Evolutionary conservation across 2,797 vertebrate species (phyloP).

Genomic region (Brachyrhaphis roseni): DNA sequence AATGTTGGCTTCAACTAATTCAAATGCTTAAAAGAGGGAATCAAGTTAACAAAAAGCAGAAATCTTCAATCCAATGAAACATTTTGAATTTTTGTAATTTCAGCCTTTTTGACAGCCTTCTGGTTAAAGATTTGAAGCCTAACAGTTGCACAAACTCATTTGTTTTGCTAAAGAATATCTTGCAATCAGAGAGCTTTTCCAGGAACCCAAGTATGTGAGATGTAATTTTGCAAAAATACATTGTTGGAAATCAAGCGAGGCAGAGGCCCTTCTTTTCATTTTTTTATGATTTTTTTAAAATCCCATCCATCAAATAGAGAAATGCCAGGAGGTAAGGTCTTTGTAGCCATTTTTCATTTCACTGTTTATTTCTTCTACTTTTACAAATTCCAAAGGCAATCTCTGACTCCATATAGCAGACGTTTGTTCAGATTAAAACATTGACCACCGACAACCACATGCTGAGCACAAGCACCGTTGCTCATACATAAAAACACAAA

Average conservation of each 20-base stretch:
- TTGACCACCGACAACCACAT: constrained; percentile 36
- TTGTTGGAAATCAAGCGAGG: constrained; percentile 65
- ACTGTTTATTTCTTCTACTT: constrained; percentile 76
- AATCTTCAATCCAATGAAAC: background rate
- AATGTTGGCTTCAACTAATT: background rate
- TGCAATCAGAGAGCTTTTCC: constrained; percentile 71
- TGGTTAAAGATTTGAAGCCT: constrained; percentile 39
- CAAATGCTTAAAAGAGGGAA: background rate
- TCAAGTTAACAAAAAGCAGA: constrained; percentile 1
- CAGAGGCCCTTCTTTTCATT: constrained; percentile 55
- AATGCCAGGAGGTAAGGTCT: constrained; percentile 73
- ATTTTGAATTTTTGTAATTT: background rate
- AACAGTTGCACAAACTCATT: constrained; percentile 41
- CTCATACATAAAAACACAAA: constrained; percentile 6
- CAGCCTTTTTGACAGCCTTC: constrained; percentile 37
- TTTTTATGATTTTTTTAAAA: constrained; percentile 32
- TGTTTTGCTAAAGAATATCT: constrained; percentile 65
- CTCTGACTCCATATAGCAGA: constrained; percentile 36
- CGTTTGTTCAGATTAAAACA: constrained; percentile 34
- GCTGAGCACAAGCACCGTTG: constrained; percentile 3
- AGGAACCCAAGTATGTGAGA: constrained; percentile 54
- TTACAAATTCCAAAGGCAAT: constrained; percentile 62
- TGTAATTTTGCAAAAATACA: constrained; percentile 65
- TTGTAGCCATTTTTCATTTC: constrained; percentile 69
- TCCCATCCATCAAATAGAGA: constrained; percentile 74